A percentile compares a stretch with the other conserved stretches of the same genome.
Evolutionary conservation across 2,113 vertebrate genomes (phyloP).

Genomic region (Synchiropus splendidus): DNA sequence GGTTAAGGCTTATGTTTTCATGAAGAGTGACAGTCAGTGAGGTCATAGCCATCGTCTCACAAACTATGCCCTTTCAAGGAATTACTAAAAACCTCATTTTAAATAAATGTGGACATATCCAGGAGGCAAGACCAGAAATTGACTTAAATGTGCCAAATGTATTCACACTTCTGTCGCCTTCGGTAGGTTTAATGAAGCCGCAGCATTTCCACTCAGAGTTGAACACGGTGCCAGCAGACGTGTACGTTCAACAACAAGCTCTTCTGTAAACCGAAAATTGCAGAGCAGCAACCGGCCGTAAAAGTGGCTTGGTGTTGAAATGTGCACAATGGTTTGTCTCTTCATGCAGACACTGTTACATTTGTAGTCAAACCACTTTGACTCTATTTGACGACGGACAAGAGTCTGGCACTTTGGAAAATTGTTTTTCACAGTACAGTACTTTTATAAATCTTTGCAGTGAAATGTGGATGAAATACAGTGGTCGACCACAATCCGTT

Average conservation of each 20-base stretch:
- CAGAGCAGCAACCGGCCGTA: constrained; percentile 25
- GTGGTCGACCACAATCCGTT: too few relatives aligned
- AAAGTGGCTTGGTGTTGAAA: constrained; percentile 39
- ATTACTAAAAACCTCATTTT: constrained; percentile 70
- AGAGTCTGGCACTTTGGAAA: constrained; percentile 34
- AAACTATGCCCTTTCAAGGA: constrained; percentile 52
- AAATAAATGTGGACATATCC: constrained; percentile 49
- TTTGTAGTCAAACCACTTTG: constrained; percentile 44
- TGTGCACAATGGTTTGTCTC: constrained; percentile 23
- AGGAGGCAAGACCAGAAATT: constrained; percentile 30
- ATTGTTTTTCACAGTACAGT: too few relatives aligned
- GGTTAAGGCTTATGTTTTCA: constrained; percentile 68
- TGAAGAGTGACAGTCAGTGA: constrained; percentile 57
- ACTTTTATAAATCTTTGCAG: too few relatives aligned
- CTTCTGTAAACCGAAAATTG: constrained; percentile 44
- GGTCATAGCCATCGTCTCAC: constrained; percentile 71
- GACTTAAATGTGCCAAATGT: constrained; percentile 28
- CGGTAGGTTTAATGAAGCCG: constrained; percentile 58
- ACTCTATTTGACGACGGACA: constrained; percentile 37
- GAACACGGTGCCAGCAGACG: constrained; percentile 29
- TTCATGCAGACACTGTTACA: constrained; percentile 41
- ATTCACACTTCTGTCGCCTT: constrained; percentile 48
- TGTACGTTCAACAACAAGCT: constrained; percentile 43
- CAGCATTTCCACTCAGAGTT: constrained; percentile 55
- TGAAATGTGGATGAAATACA: too few relatives aligned